phyloP scores from a whole-genome alignment of 92 coral and sea anemone genomes.

The Heliopora coerulea region DNA sequence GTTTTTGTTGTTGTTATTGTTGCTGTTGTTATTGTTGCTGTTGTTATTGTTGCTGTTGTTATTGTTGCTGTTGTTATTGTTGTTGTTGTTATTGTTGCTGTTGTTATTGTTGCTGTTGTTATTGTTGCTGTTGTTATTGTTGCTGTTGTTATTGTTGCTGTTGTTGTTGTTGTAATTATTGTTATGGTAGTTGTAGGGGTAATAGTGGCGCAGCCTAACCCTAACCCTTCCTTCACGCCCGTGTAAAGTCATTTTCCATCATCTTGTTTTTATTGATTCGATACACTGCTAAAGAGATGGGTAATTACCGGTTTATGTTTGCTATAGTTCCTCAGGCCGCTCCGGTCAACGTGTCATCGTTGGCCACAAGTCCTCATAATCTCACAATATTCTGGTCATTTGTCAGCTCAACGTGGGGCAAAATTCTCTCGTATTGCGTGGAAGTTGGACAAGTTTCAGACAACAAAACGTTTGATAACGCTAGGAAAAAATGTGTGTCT shows the following conservation, averaged over 20 bases:
- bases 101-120: no score
- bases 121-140: no score
- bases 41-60: no score
- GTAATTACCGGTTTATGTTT: neutral
- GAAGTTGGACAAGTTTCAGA: neutral
- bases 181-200: neutral
- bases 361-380: constrained; percentile 10
- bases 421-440: neutral
- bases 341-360: constrained; percentile 24
- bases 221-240: no score
- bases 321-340: constrained; percentile 24
- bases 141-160: no score
- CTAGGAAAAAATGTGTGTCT: neutral
- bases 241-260: no score
- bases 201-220: neutral
- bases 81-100: neutral
- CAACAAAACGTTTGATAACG: neutral
- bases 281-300: no score
- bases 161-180: no score
- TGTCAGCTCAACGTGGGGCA: constrained; percentile 5
- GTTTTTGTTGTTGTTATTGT: no score
- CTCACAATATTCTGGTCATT: constrained; percentile 11
- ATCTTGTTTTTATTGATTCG: no score
- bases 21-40: no score
- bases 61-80: neutral